Evolutionary conservation across 2,888 invertebrate genomes (phyloP).

Genomic region (Eretmocerus hayati): DNA sequence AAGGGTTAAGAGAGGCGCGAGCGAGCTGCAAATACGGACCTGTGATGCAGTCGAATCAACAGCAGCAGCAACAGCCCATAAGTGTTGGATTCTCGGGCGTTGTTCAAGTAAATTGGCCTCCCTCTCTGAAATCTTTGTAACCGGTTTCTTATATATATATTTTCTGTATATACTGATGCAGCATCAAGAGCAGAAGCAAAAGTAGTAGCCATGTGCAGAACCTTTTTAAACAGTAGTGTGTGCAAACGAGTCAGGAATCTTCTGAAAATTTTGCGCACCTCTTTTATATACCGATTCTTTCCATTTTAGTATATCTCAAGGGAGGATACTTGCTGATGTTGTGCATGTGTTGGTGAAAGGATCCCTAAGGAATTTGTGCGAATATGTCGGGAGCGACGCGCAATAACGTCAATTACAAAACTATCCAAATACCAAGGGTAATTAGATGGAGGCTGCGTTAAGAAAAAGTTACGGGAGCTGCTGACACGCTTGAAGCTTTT

Average conservation of each 20-base stretch:
- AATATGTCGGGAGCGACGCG: conserved; percentile 6
- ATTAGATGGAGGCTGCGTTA: conserved; percentile 1
- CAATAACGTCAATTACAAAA: conserved; percentile 17
- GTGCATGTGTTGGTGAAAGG: no score
- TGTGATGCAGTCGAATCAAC: not conserved
- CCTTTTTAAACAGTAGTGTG: no score
- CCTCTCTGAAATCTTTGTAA: conserved; percentile 26
- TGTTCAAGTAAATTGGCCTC: conserved; percentile 47
- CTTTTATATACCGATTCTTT: no score
- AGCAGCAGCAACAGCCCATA: conserved; percentile 31
- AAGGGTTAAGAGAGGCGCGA: not conserved
- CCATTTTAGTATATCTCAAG: no score
- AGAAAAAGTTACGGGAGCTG: not conserved
- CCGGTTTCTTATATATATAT: conserved; percentile 48
- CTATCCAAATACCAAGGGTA: conserved; percentile 8
- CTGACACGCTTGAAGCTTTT: no score
- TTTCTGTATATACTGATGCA: no score
- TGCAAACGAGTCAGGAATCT: no score
- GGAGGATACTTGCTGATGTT: no score
- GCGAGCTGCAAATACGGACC: not conserved
- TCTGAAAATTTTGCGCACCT: no score
- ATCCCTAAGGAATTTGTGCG: not conserved
- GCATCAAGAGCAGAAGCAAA: no score
- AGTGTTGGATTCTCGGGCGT: conserved; percentile 47
- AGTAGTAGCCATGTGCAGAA: no score